A percentile compares a stretch with the other conserved stretches of the same genome.
Evolutionary conservation across 2,797 vertebrate species (phyloP).

Genomic region (Bradypus variegatus): DNA sequence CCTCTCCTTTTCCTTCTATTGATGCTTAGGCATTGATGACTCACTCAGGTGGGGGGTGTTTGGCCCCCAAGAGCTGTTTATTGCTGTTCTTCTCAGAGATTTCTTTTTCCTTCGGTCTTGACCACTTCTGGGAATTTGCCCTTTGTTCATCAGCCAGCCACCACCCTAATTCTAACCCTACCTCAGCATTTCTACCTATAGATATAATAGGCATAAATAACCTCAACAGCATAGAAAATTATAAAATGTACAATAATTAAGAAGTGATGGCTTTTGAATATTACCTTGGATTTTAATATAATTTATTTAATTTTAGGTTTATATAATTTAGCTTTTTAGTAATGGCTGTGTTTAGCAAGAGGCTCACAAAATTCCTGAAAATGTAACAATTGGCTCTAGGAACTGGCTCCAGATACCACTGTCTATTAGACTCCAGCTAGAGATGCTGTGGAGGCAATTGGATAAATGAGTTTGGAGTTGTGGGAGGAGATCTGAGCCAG

Average conservation of each 20-base stretch:
- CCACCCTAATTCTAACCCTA: too few species aligned
- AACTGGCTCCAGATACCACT: not conserved
- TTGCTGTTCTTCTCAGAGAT: too few species aligned
- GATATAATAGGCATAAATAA: not conserved
- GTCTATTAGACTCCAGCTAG: not conserved
- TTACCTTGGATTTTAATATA: constrained; percentile 23
- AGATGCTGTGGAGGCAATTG: not conserved
- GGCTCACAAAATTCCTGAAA: constrained; percentile 3
- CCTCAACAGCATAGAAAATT: not conserved
- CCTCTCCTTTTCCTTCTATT: too few species aligned
- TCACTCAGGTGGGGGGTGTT: too few species aligned
- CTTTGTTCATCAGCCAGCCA: too few species aligned
- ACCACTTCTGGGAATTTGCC: too few species aligned
- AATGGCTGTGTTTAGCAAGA: not conserved
- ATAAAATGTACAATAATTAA: not conserved
- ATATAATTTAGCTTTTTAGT: constrained; percentile 29
- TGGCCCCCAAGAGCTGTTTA: too few species aligned
- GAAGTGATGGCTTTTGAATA: not conserved
- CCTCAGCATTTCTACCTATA: not conserved
- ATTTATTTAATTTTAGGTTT: constrained; percentile 25
- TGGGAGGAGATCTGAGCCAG: not conserved
- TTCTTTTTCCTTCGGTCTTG: too few species aligned
- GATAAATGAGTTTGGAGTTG: not conserved
- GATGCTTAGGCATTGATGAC: too few species aligned
- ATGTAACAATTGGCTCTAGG: not conserved